Evolutionary conservation across 2,888 invertebrate species (phyloP), one percentile per base, ranked within the genome.

Genomic region (Strigamia crassipes): DNA sequence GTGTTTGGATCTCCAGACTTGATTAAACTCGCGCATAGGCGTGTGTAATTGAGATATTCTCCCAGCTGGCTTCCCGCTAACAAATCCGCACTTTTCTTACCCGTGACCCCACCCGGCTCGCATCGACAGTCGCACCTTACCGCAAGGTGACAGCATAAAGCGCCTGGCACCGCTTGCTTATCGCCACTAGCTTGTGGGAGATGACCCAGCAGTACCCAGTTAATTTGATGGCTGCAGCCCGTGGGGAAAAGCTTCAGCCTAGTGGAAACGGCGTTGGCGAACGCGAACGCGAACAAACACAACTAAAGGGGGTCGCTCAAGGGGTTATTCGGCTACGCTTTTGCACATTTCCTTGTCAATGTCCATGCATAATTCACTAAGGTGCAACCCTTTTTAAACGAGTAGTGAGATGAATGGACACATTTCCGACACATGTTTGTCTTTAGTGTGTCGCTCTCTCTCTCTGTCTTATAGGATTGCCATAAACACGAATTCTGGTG

Each of bases 321-420:
- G 15, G 66, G 66, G 66, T 66, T 66, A 66, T 31, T 66, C 66
- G 10, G 13, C 23, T 6, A 10, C 6, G 66, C 66, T 66, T 66
- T 66, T 23, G 27, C 31, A 27, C 66, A 66, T 66, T 66, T 2
- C 13, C 27, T 23, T 4, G 61, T 8, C 27, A 10, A 66, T 27
- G 66, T 27, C 66, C 66, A 66, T 66, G 66, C 66, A 66, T 66
- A 66, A 66, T 66, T 66, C 66, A 66, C 10, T 27, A 66, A 66
- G 66, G 66, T 66, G 27, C 51, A 51, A 66, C 66, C 66, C 23
- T 66, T 66, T 66, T 66, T 27, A 23, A 66, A 66, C 66, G 9
- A 15, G 27, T 51, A 18, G 66, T 2, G 12, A 9, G 66, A 66
- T 13, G 66, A 66, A 51, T 66, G 15, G 66, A 66, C 27, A 66